A percentile compares a stretch with the other conserved stretches of the same genome.
Conservation (phyloP, 2,797 vertebrate genomes). For the Sarcophilus harrisii region DNA sequence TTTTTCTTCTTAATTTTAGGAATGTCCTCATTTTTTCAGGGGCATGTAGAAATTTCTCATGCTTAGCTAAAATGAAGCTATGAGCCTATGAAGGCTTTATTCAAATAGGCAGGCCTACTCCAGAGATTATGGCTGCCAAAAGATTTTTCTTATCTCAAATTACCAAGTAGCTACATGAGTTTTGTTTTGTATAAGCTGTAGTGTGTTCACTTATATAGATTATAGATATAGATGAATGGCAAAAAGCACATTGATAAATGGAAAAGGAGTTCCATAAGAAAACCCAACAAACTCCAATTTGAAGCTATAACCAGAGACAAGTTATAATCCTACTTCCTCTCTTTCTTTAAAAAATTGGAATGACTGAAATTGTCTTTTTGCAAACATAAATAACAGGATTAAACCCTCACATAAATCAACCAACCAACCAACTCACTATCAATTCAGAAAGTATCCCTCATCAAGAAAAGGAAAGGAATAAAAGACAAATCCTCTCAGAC, state of each 20-base stretch:
- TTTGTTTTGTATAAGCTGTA: too few species aligned
- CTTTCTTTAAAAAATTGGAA: neutral
- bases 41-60: fast-evolving
- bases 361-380: neutral
- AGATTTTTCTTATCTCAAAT: neutral
- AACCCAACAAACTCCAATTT: neutral
- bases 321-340: neutral
- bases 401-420: neutral
- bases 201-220: fast-evolving
- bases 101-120: neutral
- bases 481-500: neutral
- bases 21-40: neutral
- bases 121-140: neutral
- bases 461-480: neutral
- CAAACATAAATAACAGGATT: neutral
- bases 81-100: neutral
- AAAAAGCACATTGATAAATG: neutral
- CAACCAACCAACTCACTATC: neutral
- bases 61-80: neutral
- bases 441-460: constrained; percentile 2
- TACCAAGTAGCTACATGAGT: neutral
- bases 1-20: neutral
- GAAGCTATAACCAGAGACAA: neutral
- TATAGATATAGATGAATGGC: neutral
- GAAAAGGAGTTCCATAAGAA: neutral